Percentiles rank a stretch among this genome's conserved stretches.
Conservation (phyloP, 2,113 vertebrate genomes). For the Euleptes europaea region DNA sequence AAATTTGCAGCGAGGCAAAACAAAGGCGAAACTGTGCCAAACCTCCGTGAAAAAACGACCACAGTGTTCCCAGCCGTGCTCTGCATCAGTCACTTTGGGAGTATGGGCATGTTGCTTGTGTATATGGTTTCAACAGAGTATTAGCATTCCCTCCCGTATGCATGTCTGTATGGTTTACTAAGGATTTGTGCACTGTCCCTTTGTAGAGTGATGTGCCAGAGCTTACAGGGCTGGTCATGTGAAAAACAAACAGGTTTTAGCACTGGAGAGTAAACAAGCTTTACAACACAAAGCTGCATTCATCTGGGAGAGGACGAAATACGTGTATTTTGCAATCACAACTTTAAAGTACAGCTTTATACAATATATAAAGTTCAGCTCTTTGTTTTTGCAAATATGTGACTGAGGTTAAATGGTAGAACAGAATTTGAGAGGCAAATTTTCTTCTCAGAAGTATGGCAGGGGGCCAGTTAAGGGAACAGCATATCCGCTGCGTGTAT, state of each 20-base stretch:
- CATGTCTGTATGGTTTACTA: neutral
- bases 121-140: neutral
- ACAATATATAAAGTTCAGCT: neutral
- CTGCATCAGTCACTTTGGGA: neutral
- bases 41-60: too few species aligned
- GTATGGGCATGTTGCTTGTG: neutral
- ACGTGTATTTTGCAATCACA: constrained; percentile 19
- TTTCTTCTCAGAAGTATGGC: neutral
- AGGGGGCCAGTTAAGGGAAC: neutral
- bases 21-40: too few species aligned
- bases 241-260: neutral
- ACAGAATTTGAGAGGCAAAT: neutral
- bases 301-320: constrained; percentile 21
- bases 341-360: neutral
- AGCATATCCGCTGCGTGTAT: neutral
- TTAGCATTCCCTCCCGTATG: neutral
- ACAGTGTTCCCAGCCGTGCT: neutral
- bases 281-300: constrained; percentile 29
- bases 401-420: neutral
- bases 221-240: fast-evolving
- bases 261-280: constrained; percentile 36
- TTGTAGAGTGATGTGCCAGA: neutral
- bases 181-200: neutral
- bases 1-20: too few species aligned
- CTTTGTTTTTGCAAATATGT: constrained; percentile 18